These are phyloP conservation scores for Rhagologus leucostigma DNA, from an alignment of 2,113 vertebrate genomes.

Conservation along the genomic window DNA sequence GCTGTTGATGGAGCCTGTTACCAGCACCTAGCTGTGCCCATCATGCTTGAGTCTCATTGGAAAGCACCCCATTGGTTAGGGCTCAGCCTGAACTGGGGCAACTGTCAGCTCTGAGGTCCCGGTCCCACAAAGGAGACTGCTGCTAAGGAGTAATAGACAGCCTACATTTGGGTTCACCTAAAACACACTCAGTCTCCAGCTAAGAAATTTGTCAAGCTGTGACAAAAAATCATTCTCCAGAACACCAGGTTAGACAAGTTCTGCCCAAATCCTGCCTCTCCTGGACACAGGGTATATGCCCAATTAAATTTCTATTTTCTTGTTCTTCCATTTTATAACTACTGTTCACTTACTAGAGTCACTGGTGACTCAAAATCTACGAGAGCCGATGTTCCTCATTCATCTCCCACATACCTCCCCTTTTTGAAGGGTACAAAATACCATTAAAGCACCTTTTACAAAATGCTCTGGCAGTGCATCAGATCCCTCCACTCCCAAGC, in stretches of 20 bases:
- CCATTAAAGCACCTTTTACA: constrained; percentile 29
- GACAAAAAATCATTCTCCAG: neutral
- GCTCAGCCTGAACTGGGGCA: neutral
- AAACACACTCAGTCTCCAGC: neutral
- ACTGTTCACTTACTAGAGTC: neutral
- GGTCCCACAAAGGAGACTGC: neutral
- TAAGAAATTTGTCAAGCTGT: neutral
- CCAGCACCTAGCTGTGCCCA: neutral
- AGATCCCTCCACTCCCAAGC: constrained; percentile 52
- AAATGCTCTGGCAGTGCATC: constrained; percentile 30
- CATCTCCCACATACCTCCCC: neutral
- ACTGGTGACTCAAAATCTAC: neutral
- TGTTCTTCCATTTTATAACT: neutral
- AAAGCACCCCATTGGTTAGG: neutral
- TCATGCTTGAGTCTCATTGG: neutral
- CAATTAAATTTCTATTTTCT: neutral
- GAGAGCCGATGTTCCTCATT: neutral
- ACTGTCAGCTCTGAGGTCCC: neutral
- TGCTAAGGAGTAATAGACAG: neutral
- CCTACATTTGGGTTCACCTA: neutral
- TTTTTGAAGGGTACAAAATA: neutral
- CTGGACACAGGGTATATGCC: neutral
- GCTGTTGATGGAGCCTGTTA: neutral
- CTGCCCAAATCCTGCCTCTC: neutral
- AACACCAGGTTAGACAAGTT: neutral